These are phyloP conservation scores for Protobothrops flavoviridis DNA, from an alignment of 2,113 vertebrate species.

Conservation along the genomic window DNA sequence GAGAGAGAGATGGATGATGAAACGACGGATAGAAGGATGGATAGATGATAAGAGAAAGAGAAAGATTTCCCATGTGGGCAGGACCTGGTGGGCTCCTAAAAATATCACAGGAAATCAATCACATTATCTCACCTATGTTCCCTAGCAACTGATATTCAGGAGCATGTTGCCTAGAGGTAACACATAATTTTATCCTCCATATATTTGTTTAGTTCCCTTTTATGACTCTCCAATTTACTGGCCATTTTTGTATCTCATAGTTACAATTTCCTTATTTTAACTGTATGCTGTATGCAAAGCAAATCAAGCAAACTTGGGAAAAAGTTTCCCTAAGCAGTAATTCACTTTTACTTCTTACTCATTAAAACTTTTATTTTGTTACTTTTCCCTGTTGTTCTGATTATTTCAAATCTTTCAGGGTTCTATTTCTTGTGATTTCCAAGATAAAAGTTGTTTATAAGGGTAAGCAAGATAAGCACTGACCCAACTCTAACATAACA, in stretches of 20 bases:
- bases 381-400: background rate
- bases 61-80: background rate
- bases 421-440: background rate
- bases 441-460: background rate
- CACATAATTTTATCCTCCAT: background rate
- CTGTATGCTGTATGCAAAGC: background rate
- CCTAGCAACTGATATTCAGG: background rate
- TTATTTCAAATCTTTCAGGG: background rate
- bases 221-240: background rate
- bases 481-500: background rate
- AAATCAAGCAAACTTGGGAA: background rate
- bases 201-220: background rate
- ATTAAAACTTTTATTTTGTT: background rate
- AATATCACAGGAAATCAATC: background rate
- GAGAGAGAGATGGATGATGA: background rate
- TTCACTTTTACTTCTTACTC: background rate
- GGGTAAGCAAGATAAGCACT: background rate
- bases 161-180: background rate
- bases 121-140: background rate
- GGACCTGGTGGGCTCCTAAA: background rate
- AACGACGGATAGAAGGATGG: background rate
- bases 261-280: background rate
- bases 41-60: background rate
- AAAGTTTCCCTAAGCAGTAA: background rate
- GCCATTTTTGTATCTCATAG: background rate